Conservation (phyloP, 2,113 vertebrate species). For the Oncorhynchus mykiss region DNA sequence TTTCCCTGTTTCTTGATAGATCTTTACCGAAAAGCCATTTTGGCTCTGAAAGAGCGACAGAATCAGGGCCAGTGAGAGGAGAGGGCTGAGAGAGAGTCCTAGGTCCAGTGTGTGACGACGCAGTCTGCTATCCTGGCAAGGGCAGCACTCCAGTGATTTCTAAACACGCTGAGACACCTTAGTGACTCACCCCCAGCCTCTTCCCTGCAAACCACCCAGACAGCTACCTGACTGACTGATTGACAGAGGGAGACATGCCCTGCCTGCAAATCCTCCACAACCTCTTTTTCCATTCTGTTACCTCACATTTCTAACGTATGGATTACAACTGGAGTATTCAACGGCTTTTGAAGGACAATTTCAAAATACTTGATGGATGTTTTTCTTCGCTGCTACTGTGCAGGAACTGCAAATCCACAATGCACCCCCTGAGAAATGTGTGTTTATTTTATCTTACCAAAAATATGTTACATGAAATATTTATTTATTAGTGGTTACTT, state of each 20-base stretch:
- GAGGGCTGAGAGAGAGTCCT: constrained; percentile 12
- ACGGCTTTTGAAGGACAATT: constrained; percentile 46
- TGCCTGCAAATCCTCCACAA: constrained; percentile 7
- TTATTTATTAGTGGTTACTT: neutral
- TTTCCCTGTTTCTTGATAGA: constrained; percentile 65
- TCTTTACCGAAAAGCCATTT: constrained; percentile 84
- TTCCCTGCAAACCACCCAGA: neutral
- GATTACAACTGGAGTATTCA: constrained; percentile 12
- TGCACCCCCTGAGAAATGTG: neutral
- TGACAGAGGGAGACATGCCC: neutral
- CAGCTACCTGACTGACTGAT: neutral
- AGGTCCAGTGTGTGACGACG: constrained; percentile 27
- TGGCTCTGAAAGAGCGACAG: constrained; percentile 84
- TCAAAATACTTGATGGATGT: neutral
- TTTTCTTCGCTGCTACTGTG: neutral
- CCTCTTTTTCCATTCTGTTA: neutral
- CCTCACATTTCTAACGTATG: constrained; percentile 27
- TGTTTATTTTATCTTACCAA: neutral
- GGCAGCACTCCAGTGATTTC: neutral
- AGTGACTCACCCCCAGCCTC: constrained; percentile 11
- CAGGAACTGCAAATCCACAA: neutral
- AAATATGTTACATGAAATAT: neutral
- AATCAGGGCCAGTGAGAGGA: constrained; percentile 62
- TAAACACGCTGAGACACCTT: neutral
- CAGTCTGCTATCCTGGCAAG: neutral